phyloP scores from a whole-genome alignment of 2,113 vertebrate genomes.

The Chloropsis cyanopogon region DNA sequence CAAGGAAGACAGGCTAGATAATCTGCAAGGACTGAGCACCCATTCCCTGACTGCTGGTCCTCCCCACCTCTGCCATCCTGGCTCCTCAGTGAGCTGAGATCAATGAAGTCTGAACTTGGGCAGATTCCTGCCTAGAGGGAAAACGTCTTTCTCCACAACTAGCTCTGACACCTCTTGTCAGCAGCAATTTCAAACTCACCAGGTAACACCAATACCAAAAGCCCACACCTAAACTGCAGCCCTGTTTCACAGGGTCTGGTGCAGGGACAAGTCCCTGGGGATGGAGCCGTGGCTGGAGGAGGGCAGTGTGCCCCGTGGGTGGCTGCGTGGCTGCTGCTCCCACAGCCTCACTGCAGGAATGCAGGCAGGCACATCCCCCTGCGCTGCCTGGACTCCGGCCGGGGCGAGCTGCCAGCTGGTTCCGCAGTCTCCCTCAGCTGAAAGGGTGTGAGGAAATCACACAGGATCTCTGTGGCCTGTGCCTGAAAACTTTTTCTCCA shows the following conservation, averaged over 20 bases:
- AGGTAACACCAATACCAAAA: background rate
- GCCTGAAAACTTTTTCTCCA: background rate
- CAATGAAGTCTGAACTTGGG: background rate
- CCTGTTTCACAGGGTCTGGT: rapidly evolving
- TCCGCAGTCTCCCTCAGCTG: background rate
- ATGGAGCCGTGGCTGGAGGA: background rate
- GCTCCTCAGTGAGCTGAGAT: background rate
- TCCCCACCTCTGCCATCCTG: background rate
- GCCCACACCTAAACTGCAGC: background rate
- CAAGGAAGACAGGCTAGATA: background rate
- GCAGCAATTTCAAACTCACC: background rate
- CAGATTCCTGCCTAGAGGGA: background rate
- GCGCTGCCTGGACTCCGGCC: rapidly evolving
- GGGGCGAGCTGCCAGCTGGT: background rate
- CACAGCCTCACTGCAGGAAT: background rate
- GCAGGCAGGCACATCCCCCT: background rate
- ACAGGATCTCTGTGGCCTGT: background rate
- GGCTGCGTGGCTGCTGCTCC: background rate
- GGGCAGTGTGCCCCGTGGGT: rapidly evolving
- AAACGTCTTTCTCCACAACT: background rate
- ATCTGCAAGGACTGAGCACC: background rate
- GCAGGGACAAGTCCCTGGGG: background rate
- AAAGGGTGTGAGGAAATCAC: background rate
- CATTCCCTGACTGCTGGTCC: background rate
- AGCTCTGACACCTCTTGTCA: background rate